phyloP scores from a whole-genome alignment of 2,797 vertebrate species.

The Chrosomus eos region DNA sequence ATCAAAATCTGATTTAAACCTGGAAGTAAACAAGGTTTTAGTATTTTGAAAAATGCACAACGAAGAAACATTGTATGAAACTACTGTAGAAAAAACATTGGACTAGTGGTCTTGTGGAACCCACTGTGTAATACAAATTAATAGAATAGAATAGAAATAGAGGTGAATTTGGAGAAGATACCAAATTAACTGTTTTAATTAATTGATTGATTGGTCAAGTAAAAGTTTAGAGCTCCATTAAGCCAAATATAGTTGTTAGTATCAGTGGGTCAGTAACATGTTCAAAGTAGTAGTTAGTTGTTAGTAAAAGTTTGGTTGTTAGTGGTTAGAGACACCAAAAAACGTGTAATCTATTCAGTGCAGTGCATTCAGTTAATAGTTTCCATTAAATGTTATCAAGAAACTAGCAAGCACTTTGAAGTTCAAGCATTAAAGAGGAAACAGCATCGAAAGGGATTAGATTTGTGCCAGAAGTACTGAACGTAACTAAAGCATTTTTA shows the following conservation, averaged over 20 bases:
- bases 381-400: slow-evolving; percentile 4
- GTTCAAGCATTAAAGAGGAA: slow-evolving; percentile 11
- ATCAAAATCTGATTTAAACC: slow-evolving; percentile 5
- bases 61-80: not conserved
- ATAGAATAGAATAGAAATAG: not conserved
- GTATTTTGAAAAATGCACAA: not conserved
- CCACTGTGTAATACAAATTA: not conserved
- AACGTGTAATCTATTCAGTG: not conserved
- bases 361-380: not conserved
- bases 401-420: slow-evolving; percentile 16
- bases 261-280: slow-evolving; percentile 19
- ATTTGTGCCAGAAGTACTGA: not conserved
- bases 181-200: too few species aligned
- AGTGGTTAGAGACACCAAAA: not conserved
- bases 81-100: not conserved
- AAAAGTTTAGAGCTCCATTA: not conserved
- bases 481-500: not conserved
- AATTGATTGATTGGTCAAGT: too few species aligned
- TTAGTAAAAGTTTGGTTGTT: slow-evolving; percentile 27
- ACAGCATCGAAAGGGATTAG: not conserved
- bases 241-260: not conserved
- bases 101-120: not conserved
- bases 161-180: not conserved
- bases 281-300: not conserved
- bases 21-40: slow-evolving; percentile 3